A percentile compares a stretch with the other conserved stretches of the same genome.
Evolutionary conservation across 2,888 invertebrate genomes (phyloP).

Genomic region (Diogma glabrata): DNA sequence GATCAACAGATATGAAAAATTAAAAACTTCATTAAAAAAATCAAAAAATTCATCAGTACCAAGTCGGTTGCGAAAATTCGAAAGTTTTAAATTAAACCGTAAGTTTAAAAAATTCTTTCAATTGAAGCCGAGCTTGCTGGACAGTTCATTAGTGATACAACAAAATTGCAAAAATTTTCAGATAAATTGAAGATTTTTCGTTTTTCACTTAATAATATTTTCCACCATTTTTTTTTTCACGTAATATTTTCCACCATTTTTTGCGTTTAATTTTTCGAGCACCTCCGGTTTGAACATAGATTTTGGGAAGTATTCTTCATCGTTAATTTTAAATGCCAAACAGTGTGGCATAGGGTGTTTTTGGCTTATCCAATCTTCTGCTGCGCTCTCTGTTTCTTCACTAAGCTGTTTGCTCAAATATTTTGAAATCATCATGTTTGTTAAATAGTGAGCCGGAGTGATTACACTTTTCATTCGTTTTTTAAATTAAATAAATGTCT

Average conservation of each 20-base stretch:
- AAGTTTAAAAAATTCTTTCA: no score
- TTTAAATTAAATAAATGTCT: not conserved
- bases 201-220: no score
- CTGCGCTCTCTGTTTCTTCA: not conserved
- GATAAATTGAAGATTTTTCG: no score
- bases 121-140: no score
- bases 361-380: not conserved
- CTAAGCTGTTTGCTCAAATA: not conserved
- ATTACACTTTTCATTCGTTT: conserved; percentile 1
- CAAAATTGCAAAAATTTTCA: no score
- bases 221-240: not conserved
- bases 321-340: not conserved
- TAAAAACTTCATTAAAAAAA: no score
- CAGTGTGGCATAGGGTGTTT: not conserved
- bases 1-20: no score
- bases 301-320: not conserved
- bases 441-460: not conserved
- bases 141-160: no score
- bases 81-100: no score
- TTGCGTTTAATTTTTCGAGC: not conserved
- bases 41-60: no score
- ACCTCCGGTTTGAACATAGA: not conserved
- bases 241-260: not conserved
- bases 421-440: not conserved
- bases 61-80: no score